These are phyloP conservation scores for Eupeodes latifasciatus DNA, from an alignment of 2,888 invertebrate species.

Conservation along the genomic window DNA sequence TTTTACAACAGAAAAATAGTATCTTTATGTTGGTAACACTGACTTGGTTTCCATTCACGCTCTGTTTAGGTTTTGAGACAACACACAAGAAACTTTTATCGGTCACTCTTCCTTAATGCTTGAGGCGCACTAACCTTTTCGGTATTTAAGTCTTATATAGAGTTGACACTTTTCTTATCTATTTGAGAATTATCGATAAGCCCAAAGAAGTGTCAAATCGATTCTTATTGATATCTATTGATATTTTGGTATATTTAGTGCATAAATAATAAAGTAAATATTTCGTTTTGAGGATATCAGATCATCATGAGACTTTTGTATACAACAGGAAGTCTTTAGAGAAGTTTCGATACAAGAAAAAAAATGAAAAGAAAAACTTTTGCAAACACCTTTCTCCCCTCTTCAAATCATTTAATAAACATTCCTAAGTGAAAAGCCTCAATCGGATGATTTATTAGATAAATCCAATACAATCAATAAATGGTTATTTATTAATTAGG, in stretches of 20 bases:
- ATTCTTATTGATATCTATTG: constrained; percentile 23
- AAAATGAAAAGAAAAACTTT: background rate
- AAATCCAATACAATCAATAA: constrained; percentile 71
- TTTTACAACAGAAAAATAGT: no score
- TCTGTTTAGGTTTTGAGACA: background rate
- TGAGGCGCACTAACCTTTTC: constrained; percentile 51
- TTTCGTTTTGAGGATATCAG: background rate
- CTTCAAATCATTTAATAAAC: constrained; percentile 26
- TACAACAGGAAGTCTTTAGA: background rate
- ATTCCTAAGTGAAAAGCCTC: constrained; percentile 18
- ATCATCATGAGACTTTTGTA: background rate
- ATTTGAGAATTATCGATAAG: constrained; percentile 27
- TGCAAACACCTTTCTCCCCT: background rate
- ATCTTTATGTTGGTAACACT: background rate
- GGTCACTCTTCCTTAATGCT: constrained; percentile 5
- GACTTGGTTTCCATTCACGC: background rate
- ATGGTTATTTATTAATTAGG: constrained; percentile 72
- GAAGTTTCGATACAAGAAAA: background rate
- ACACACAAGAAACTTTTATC: constrained; percentile 36
- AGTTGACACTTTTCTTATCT: constrained; percentile 57
- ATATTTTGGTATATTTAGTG: background rate
- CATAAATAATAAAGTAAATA: constrained; percentile 17
- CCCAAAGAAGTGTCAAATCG: constrained; percentile 1
- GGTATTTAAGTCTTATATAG: constrained; percentile 15
- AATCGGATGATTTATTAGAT: constrained; percentile 57